Conservation (phyloP, 2,113 vertebrate species). For the Chamaea fasciata region DNA sequence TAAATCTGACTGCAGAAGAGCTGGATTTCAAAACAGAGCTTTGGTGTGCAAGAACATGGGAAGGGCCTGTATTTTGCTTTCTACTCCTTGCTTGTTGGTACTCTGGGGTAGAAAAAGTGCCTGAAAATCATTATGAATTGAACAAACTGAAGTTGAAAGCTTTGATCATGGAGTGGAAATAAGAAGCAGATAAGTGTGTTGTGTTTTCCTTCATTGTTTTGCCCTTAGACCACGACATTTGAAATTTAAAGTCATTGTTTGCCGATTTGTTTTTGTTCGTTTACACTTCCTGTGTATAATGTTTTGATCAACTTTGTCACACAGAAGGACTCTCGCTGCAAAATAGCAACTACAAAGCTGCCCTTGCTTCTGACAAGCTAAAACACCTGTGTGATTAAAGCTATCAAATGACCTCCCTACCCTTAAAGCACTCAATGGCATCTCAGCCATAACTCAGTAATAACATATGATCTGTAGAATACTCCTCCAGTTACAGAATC, state of each 20-base stretch:
- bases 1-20: conserved; percentile 2
- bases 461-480: background rate
- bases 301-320: background rate
- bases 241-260: background rate
- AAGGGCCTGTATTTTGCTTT: background rate
- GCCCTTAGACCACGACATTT: background rate
- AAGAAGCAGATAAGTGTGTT: background rate
- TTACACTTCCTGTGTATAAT: background rate
- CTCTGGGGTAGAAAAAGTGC: background rate
- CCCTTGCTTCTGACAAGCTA: background rate
- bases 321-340: background rate
- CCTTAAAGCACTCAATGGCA: background rate
- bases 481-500: background rate
- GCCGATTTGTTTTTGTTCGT: background rate
- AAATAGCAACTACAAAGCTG: background rate
- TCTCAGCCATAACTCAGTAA: background rate
- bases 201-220: background rate
- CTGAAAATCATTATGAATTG: background rate
- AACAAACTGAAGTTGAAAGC: background rate
- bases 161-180: background rate
- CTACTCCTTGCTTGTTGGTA: background rate
- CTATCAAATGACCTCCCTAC: background rate
- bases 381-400: background rate
- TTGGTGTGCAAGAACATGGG: background rate
- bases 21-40: background rate